These are phyloP conservation scores for Tineola bisselliella DNA, from an alignment of 2,888 invertebrate genomes.

Conservation along the genomic window DNA sequence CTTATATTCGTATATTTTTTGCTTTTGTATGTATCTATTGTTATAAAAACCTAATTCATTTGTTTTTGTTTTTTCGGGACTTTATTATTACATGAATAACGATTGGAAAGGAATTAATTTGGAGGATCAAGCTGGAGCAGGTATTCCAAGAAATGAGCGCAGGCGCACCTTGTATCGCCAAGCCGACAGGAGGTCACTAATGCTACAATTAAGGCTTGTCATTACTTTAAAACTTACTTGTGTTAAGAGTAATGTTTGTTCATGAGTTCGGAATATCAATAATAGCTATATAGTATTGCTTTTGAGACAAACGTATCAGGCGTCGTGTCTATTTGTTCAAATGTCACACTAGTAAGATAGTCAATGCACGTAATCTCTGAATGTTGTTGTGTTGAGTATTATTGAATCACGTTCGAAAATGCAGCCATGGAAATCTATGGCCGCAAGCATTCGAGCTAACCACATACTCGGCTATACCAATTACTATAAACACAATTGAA, in stretches of 20 bases:
- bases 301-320: neutral
- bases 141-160: too few species aligned
- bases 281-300: neutral
- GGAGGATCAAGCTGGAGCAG: too few species aligned
- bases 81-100: too few species aligned
- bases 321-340: neutral
- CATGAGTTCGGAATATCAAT: neutral
- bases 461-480: neutral
- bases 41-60: too few species aligned
- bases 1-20: too few species aligned
- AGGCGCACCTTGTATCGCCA: too few species aligned
- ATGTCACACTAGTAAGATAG: neutral
- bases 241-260: neutral
- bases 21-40: too few species aligned
- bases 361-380: neutral
- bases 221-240: too few species aligned
- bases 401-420: slow-evolving; percentile 6
- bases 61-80: too few species aligned
- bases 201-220: too few species aligned
- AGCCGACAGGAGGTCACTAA: too few species aligned
- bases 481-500: neutral
- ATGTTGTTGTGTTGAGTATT: neutral
- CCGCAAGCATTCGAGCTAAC: neutral
- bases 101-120: too few species aligned
- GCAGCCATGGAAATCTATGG: neutral